Evolutionary conservation across 1,140 invertebrate species (phyloP).

Genomic region (Subanguina moxae): DNA sequence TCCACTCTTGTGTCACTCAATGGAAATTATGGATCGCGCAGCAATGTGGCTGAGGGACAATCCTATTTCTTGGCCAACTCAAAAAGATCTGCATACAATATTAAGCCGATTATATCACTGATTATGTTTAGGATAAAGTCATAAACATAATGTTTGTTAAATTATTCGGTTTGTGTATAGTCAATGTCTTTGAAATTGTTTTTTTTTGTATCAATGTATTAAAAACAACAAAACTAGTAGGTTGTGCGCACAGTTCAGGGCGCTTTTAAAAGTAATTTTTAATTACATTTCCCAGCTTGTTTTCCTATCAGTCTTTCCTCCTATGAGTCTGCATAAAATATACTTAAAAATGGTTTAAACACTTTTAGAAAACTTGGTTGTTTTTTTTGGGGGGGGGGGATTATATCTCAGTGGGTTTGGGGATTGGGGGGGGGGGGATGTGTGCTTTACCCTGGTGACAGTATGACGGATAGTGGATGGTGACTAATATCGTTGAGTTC

Average conservation of each 20-base stretch:
- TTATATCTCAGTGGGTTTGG: too few relatives aligned
- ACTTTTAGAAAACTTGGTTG: too few relatives aligned
- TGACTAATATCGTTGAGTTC: too few relatives aligned
- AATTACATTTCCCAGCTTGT: too few relatives aligned
- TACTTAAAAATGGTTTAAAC: too few relatives aligned
- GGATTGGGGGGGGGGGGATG: too few relatives aligned
- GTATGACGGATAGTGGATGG: too few relatives aligned
- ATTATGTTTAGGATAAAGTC: slow-evolving; percentile 22
- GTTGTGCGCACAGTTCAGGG: not conserved
- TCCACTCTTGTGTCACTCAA: slow-evolving; percentile 16
- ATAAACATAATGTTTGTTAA: not conserved
- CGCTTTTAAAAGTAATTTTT: too few relatives aligned
- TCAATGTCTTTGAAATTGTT: not conserved
- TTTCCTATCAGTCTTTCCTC: too few relatives aligned
- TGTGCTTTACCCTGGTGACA: too few relatives aligned
- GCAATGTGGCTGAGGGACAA: slow-evolving; percentile 7
- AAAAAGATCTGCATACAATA: slow-evolving; percentile 4
- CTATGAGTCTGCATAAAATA: too few relatives aligned
- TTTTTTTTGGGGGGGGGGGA: too few relatives aligned
- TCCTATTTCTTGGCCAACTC: not conserved
- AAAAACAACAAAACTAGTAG: not conserved
- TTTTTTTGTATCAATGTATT: not conserved
- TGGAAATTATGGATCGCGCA: slow-evolving; percentile 10
- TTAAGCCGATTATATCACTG: slow-evolving; percentile 16
- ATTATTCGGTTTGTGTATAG: not conserved